These are phyloP conservation scores for Agrochola lychnidis DNA, from an alignment of 2,888 invertebrate species.

Conservation along the genomic window DNA sequence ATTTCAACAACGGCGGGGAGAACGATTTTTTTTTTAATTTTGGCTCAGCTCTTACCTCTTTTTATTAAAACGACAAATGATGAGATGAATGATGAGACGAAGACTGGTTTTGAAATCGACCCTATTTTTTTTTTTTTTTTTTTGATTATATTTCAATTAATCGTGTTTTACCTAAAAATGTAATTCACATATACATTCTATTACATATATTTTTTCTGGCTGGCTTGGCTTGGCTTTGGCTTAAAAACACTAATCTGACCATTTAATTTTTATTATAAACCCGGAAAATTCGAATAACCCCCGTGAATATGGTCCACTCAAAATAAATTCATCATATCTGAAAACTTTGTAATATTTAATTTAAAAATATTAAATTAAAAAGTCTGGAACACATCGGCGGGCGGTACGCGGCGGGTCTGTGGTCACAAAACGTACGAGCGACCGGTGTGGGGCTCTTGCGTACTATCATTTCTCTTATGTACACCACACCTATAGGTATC, in stretches of 20 bases:
- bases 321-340: neutral
- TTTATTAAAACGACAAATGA: too few species aligned
- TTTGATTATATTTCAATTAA: too few species aligned
- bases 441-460: conserved; percentile 29
- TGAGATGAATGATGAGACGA: too few species aligned
- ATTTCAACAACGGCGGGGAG: too few species aligned
- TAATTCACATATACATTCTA: too few species aligned
- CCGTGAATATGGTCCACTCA: neutral
- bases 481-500: conserved; percentile 42
- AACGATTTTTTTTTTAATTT: too few species aligned
- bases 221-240: too few species aligned
- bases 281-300: neutral
- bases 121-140: too few species aligned
- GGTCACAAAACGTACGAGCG: conserved; percentile 58
- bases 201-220: too few species aligned
- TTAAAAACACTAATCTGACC: neutral
- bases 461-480: conserved; percentile 56
- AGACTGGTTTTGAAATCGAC: too few species aligned
- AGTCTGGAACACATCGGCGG: conserved; percentile 16
- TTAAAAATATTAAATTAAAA: neutral
- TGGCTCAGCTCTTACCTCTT: too few species aligned
- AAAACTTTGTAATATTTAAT: neutral
- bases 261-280: neutral
- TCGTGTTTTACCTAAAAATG: too few species aligned
- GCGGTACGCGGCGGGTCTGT: conserved; percentile 30